A percentile compares a stretch with the other conserved stretches of the same genome.
phyloP scores from a whole-genome alignment of 2,797 vertebrate genomes.

The Hypotaenidia philippensis region DNA sequence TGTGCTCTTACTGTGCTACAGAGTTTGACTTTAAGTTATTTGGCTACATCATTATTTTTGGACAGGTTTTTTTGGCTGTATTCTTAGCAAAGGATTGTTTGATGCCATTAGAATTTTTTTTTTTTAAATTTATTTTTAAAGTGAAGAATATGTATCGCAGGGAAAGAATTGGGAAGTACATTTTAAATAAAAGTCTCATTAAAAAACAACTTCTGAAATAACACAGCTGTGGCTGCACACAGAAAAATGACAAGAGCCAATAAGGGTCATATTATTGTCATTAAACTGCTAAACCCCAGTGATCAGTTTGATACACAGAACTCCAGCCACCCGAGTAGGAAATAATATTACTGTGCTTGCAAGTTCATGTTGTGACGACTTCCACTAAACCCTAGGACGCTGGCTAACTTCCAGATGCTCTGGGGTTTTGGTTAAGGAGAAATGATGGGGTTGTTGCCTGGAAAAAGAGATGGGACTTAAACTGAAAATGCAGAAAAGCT shows the following conservation, averaged over 20 bases:
- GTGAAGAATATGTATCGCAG: neutral
- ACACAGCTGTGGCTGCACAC: neutral
- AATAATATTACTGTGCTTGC: neutral
- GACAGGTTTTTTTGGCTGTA: neutral
- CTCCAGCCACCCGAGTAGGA: neutral
- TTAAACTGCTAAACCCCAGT: neutral
- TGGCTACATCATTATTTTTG: neutral
- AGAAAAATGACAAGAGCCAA: neutral
- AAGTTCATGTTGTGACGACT: neutral
- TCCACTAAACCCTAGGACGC: neutral
- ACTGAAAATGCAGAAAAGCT: neutral
- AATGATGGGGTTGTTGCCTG: neutral
- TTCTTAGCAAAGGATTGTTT: neutral
- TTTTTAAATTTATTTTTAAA: neutral
- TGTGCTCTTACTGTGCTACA: neutral
- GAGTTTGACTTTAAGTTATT: neutral
- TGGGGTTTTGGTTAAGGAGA: neutral
- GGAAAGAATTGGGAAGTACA: neutral
- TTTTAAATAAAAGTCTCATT: slow-evolving; percentile 6
- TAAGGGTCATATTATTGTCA: neutral
- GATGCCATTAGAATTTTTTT: neutral
- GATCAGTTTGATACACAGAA: neutral
- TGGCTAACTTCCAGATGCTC: neutral
- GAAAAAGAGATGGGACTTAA: neutral
- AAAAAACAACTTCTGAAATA: neutral